A percentile compares a stretch with the other conserved stretches of the same genome.
phyloP scores from a whole-genome alignment of 1,140 invertebrate genomes.

The Polyergus mexicanus region DNA sequence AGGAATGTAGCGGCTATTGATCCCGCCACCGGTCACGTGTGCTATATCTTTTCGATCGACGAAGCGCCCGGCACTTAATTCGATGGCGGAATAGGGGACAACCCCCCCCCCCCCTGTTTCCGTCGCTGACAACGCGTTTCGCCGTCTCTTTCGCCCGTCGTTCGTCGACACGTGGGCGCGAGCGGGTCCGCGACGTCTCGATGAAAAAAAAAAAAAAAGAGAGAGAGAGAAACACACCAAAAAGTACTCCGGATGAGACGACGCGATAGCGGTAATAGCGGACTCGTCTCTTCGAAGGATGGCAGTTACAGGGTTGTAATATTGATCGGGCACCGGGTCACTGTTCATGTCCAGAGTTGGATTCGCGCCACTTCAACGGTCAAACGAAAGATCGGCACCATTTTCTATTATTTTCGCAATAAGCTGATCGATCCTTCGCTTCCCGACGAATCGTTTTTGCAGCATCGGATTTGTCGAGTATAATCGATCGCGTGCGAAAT shows the following conservation, averaged over 20 bases:
- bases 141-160: conserved; percentile 36
- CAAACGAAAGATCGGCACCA: conserved; percentile 56
- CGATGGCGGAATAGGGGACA: conserved; percentile 39
- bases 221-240: neutral
- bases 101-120: conserved; percentile 4
- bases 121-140: conserved; percentile 58
- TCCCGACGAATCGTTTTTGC: conserved; percentile 38
- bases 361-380: conserved; percentile 53
- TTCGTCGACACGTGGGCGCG: conserved; percentile 21
- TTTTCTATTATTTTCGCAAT: conserved; percentile 56
- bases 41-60: conserved; percentile 63
- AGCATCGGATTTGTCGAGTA: neutral
- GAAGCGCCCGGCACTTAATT: conserved; percentile 55
- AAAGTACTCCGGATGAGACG: conserved; percentile 55
- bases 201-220: conserved; percentile 26
- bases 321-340: conserved; percentile 58
- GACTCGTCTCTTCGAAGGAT: conserved; percentile 45
- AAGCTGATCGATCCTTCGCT: conserved; percentile 30
- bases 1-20: conserved; percentile 53
- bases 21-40: conserved; percentile 54
- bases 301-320: conserved; percentile 61
- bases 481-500: neutral
- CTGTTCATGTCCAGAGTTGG: conserved; percentile 51
- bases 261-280: conserved; percentile 58
- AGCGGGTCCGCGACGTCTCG: conserved; percentile 20